phyloP scores from a whole-genome alignment of 2,113 vertebrate species.

The Anhinga rufa region DNA sequence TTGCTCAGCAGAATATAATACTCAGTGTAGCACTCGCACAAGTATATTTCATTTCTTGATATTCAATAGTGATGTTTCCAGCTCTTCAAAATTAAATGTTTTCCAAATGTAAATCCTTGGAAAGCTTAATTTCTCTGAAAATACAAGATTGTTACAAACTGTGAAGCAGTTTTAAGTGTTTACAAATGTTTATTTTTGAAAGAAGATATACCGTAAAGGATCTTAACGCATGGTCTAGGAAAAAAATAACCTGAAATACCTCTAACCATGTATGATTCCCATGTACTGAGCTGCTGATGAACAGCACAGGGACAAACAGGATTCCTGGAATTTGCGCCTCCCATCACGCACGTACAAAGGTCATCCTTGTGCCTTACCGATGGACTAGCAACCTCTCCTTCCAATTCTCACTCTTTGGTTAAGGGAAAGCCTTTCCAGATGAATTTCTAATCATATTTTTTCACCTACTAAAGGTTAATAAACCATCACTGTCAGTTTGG shows the following conservation, averaged over 20 bases:
- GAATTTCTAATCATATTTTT: neutral
- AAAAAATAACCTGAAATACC: neutral
- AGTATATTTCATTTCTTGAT: neutral
- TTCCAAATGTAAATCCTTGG: neutral
- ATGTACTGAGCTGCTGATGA: neutral
- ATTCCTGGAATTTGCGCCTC: neutral
- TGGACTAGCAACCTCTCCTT: neutral
- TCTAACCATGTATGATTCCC: neutral
- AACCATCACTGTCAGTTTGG: neutral
- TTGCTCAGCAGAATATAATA: neutral
- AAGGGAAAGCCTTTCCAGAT: neutral
- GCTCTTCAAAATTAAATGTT: neutral
- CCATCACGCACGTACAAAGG: rapidly evolving
- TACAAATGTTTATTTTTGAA: neutral
- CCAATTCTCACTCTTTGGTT: neutral
- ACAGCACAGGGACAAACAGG: neutral
- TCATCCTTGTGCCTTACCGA: neutral
- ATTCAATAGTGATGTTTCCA: neutral
- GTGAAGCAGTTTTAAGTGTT: neutral
- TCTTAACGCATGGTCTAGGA: neutral
- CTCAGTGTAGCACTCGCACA: neutral
- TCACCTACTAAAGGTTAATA: neutral
- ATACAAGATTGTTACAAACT: neutral
- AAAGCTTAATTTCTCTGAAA: neutral
- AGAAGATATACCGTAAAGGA: neutral